Evolutionary conservation across 1,140 invertebrate species (phyloP).

Genomic region (Andrena cerasifolii): DNA sequence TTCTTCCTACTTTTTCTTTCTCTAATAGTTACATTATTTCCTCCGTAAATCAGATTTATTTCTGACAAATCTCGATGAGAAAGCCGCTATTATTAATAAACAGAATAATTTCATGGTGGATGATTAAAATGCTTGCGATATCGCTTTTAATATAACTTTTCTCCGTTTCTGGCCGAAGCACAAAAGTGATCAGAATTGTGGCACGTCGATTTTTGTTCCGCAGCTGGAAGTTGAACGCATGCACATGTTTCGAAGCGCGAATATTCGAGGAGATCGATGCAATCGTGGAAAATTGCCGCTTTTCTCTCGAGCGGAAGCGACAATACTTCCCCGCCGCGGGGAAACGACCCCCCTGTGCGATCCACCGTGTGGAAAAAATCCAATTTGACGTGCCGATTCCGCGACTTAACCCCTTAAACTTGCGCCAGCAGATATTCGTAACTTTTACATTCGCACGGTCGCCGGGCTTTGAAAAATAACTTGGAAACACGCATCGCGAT

Average conservation of each 20-base stretch:
- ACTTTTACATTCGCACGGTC: neutral
- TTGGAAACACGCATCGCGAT: constrained; percentile 11
- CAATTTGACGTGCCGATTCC: constrained; percentile 67
- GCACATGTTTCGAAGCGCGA: constrained; percentile 37
- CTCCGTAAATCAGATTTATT: no score
- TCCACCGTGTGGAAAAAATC: constrained; percentile 63
- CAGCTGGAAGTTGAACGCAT: constrained; percentile 42
- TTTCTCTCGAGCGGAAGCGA: constrained; percentile 49
- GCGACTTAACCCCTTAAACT: constrained; percentile 62
- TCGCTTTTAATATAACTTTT: neutral
- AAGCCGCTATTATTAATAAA: no score
- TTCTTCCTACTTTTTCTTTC: no score
- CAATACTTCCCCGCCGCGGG: constrained; percentile 61
- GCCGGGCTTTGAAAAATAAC: constrained; percentile 2
- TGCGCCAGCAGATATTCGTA: constrained; percentile 58
- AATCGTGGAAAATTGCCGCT: constrained; percentile 59
- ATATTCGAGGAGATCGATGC: constrained; percentile 56
- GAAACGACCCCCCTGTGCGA: constrained; percentile 48
- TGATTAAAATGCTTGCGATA: neutral
- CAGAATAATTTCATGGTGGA: no score
- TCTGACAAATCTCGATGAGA: no score
- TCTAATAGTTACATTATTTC: no score
- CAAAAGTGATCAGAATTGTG: neutral
- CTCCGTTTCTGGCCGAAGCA: neutral
- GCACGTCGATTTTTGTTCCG: neutral